phyloP scores from a whole-genome alignment of 1,140 invertebrate species.

The Holcopasites calliopsidis region DNA sequence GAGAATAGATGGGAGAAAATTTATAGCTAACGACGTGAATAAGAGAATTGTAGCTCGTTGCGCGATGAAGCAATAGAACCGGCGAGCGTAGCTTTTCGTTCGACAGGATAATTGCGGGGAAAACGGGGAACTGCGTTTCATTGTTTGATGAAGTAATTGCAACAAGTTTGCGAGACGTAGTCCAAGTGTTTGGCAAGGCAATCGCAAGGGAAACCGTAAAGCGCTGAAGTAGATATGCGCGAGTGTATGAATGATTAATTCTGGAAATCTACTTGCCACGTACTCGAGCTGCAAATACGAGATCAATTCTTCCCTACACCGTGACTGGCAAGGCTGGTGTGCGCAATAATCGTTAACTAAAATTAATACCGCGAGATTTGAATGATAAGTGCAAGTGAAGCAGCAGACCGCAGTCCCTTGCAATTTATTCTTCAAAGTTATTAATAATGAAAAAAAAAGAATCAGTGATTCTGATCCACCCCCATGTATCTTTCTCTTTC shows the following conservation, averaged over 20 bases:
- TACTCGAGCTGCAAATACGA: no score
- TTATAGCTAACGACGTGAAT: conserved; percentile 1
- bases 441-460: no score
- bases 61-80: conserved; percentile 6
- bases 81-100: background rate
- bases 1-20: background rate
- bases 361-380: no score
- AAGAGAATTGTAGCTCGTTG: conserved; percentile 6
- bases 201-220: background rate
- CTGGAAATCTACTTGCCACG: no score
- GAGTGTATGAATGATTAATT: no score
- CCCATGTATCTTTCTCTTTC: conserved; percentile 43
- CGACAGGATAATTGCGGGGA: conserved; percentile 21
- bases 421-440: no score
- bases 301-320: no score
- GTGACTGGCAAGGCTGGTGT: no score
- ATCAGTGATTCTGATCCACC: no score
- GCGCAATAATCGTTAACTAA: no score
- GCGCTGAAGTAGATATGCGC: background rate
- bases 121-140: conserved; percentile 18
- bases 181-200: conserved; percentile 1
- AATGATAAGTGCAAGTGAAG: no score
- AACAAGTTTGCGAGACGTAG: conserved; percentile 12
- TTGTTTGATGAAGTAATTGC: conserved; percentile 23
- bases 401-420: no score